Conservation (phyloP, 2,888 invertebrate genomes). For the Andrena camellia region DNA sequence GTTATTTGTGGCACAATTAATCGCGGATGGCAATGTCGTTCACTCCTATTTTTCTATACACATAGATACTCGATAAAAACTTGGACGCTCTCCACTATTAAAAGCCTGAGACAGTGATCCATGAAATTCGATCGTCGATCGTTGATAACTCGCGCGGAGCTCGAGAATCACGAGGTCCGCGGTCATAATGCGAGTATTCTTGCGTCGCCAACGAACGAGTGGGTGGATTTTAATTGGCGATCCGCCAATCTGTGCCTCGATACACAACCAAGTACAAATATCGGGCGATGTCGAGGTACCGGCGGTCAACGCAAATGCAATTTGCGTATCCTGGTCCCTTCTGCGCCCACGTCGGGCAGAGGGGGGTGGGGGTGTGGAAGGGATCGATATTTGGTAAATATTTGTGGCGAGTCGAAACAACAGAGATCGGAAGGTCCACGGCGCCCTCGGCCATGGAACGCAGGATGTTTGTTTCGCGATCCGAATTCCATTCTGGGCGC, state of each 20-base stretch:
- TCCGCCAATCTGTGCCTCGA: conserved; percentile 73
- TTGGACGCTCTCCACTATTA: too few species aligned
- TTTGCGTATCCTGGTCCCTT: conserved; percentile 69
- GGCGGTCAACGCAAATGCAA: conserved; percentile 72
- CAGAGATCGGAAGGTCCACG: conserved; percentile 64
- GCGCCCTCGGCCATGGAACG: conserved; percentile 15
- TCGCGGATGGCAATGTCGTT: background rate
- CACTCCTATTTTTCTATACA: too few species aligned
- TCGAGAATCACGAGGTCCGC: background rate
- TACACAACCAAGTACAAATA: conserved; percentile 75
- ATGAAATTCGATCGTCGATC: too few species aligned
- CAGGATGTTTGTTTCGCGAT: conserved; percentile 66
- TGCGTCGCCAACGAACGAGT: conserved; percentile 47
- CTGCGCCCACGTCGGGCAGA: conserved; percentile 4
- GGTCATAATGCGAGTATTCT: conserved; percentile 64
- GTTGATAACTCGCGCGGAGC: background rate
- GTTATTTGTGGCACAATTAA: background rate
- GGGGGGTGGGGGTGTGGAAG: conserved; percentile 31
- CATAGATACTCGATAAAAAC: too few species aligned
- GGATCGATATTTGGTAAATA: conserved; percentile 76
- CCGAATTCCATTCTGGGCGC: conserved; percentile 58
- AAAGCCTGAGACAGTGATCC: too few species aligned
- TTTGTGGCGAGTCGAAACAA: conserved; percentile 74
- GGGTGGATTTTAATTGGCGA: conserved; percentile 78
- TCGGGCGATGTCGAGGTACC: conserved; percentile 67